Conservation (phyloP, 1,140 invertebrate species). For the Cylas formicarius region DNA sequence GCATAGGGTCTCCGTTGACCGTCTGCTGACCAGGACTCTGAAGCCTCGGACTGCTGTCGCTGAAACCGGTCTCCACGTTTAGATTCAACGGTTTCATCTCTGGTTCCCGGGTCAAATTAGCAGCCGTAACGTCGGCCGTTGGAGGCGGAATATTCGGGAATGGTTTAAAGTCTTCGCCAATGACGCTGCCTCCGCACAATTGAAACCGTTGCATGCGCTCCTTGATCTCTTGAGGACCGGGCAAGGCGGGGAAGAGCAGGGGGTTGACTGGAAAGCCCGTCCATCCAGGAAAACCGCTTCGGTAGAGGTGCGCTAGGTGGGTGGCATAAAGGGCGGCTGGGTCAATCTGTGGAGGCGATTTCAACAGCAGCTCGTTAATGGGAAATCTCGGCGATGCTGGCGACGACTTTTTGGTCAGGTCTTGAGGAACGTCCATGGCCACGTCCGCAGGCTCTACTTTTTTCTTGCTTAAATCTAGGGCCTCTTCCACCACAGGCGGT, state of each 20-base stretch:
- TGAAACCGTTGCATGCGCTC: constrained; percentile 57
- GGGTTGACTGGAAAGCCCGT: constrained; percentile 46
- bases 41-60: constrained; percentile 26
- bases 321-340: constrained; percentile 48
- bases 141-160: constrained; percentile 1
- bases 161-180: constrained; percentile 46
- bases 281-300: constrained; percentile 43
- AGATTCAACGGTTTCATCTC: constrained; percentile 34
- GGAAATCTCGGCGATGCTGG: constrained; percentile 19
- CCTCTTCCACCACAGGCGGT: constrained; percentile 67
- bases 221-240: constrained; percentile 52
- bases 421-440: constrained; percentile 42
- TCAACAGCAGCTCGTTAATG: constrained; percentile 53
- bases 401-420: constrained; percentile 40
- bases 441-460: constrained; percentile 40
- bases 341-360: constrained; percentile 51
- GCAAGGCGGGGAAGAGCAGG: constrained; percentile 46
- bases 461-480: constrained; percentile 83
- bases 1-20: constrained; percentile 36
- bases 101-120: no score
- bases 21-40: constrained; percentile 31
- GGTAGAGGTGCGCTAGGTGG: constrained; percentile 47
- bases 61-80: constrained; percentile 26
- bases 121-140: no score
- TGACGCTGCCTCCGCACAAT: constrained; percentile 57